These are phyloP conservation scores for Heteractis magnifica DNA, from an alignment of 92 coral and sea anemone genomes.

Conservation along the genomic window DNA sequence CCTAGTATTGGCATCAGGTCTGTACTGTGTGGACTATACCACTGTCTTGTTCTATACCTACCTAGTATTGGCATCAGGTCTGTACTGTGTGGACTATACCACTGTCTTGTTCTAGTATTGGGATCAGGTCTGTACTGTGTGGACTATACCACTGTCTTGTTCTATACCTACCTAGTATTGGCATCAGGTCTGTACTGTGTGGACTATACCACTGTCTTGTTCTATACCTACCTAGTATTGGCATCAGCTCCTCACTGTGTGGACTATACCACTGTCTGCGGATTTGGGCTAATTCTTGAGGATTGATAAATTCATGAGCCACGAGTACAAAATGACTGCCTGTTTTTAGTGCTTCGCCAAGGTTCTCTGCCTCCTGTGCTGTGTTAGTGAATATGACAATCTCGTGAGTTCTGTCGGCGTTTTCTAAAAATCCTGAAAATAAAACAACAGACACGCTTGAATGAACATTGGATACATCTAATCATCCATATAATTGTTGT, in stretches of 20 bases:
- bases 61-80: slow-evolving; percentile 81
- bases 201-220: slow-evolving; percentile 1
- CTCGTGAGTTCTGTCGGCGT: slow-evolving; percentile 58
- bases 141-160: background rate
- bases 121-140: slow-evolving; percentile 54
- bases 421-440: slow-evolving; percentile 73
- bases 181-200: slow-evolving; percentile 54
- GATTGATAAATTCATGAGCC: slow-evolving; percentile 73
- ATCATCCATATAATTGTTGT: background rate
- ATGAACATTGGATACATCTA: background rate
- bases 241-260: slow-evolving; percentile 69
- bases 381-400: slow-evolving; percentile 76
- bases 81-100: slow-evolving; percentile 2
- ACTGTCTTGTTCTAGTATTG: slow-evolving; percentile 42
- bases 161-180: slow-evolving; percentile 63
- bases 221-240: slow-evolving; percentile 64
- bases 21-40: slow-evolving; percentile 84
- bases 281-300: slow-evolving; percentile 63
- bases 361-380: slow-evolving; percentile 74
- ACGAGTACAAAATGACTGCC: slow-evolving; percentile 57
- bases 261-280: slow-evolving; percentile 93
- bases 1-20: slow-evolving; percentile 80
- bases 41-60: slow-evolving; percentile 50
- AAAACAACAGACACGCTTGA: background rate
- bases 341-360: slow-evolving; percentile 63